Base-by-base conservation (phyloP, 2,888 invertebrate genomes). In the Herminia tarsipennalis region DNA sequence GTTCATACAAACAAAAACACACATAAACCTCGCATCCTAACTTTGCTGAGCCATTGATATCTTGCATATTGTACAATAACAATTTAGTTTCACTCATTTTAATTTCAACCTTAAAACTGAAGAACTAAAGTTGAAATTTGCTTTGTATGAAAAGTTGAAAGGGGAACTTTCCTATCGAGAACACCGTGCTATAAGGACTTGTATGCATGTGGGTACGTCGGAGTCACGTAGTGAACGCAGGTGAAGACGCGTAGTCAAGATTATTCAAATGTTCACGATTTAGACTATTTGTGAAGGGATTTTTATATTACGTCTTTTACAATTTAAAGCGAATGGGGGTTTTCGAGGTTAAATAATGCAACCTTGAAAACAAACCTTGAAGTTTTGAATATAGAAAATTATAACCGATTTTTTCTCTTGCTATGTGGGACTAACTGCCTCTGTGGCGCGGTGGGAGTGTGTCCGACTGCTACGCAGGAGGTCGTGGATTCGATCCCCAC, bases 41-140 rank as follows among this genome's bases (percentile, higher is more conserved):
- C 49, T 63, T 43, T 43, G 52, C 47, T 50, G 43, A 58, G 43
- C 3, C 41, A 50, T 44, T 58, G 43, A 56, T 55, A 53, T 35
- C 45, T 51, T 51, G 64, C 47, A 39, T 43, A 39, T 40, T 32
- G 27, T 38, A 35, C 49, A 33, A 27, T 28, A 47, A 28, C 8
- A 53, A 41, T 36, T 2, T 16, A 17, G 2, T 16, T 18, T 0
- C 1, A 3, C 3, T 3, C 27, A 36, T 6, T 36, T 4, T 0
- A 50, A 22, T 29, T 10, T n/a, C 13, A 20, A 47, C 41, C 9
- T n/a, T 45, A 20, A 3, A 1, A 0, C 0, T 0, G 0, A 5
- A 4, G 1, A 0, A 4, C 1, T 29, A 28, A 9, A 10, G 48
- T 27, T 24, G 3, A 32, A n/a, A 24, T 25, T 47, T 14, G n/a